phyloP scores from a whole-genome alignment of 1,140 invertebrate species.

The Phocides pigmalion region DNA sequence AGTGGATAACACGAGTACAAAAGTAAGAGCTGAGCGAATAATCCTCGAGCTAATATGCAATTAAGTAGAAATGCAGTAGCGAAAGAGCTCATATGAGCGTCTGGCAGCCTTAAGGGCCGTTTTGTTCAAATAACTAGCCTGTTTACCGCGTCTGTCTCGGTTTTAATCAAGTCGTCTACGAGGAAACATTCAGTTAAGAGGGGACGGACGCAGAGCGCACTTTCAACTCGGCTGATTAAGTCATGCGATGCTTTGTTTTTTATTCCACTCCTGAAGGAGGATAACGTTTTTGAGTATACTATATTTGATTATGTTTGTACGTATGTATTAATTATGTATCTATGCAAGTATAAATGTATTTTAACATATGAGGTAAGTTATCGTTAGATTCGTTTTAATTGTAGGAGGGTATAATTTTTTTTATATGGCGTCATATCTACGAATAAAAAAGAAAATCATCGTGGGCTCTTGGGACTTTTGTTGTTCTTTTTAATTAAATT shows the following conservation, averaged over 20 bases:
- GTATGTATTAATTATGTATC: too few species aligned
- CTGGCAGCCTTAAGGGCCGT: slow-evolving; percentile 41
- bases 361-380: too few species aligned
- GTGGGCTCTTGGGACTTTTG: too few species aligned
- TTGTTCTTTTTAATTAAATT: too few species aligned
- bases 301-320: too few species aligned
- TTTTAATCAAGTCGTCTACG: slow-evolving; percentile 56
- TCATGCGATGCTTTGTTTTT: slow-evolving; percentile 35
- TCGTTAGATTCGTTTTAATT: too few species aligned
- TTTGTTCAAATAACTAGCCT: slow-evolving; percentile 54
- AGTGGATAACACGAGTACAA: slow-evolving; percentile 27
- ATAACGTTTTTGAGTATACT: too few species aligned
- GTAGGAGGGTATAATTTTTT: too few species aligned
- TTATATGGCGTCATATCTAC: too few species aligned
- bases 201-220: slow-evolving; percentile 45
- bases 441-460: too few species aligned
- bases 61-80: slow-evolving; percentile 33
- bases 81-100: slow-evolving; percentile 33
- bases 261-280: too few species aligned
- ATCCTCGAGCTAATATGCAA: slow-evolving; percentile 34
- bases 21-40: slow-evolving; percentile 17
- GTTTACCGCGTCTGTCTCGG: slow-evolving; percentile 43
- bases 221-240: slow-evolving; percentile 54
- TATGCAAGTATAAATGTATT: too few species aligned
- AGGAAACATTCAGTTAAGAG: slow-evolving; percentile 43